Evolutionary conservation across 2,797 vertebrate species (phyloP).

Genomic region (Gallinago solitaria): DNA sequence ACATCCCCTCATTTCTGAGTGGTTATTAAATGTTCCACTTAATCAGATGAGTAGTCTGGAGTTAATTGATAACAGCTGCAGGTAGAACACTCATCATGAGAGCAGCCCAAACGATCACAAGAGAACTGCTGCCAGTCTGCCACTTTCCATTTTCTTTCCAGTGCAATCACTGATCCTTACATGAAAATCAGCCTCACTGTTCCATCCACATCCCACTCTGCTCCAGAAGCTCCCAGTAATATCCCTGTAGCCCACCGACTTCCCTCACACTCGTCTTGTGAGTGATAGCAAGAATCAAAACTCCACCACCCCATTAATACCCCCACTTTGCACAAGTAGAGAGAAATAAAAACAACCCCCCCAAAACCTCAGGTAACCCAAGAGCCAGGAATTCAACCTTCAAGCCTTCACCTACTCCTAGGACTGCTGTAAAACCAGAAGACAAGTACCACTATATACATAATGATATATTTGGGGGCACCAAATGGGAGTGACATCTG

Average conservation of each 20-base stretch:
- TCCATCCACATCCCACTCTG: neutral
- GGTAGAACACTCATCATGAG: neutral
- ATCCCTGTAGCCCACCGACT: neutral
- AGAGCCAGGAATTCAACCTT: neutral
- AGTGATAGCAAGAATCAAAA: neutral
- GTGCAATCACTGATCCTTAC: neutral
- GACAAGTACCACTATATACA: neutral
- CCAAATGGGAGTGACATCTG: fast-evolving
- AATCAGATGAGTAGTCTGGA: neutral
- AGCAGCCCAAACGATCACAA: neutral
- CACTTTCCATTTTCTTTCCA: neutral
- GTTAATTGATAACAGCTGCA: neutral
- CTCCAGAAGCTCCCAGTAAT: neutral
- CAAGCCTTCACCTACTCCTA: neutral
- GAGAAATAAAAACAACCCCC: neutral
- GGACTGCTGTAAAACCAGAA: neutral
- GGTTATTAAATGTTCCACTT: neutral
- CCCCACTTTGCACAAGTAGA: neutral
- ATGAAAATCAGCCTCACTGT: neutral
- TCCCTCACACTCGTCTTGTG: fast-evolving
- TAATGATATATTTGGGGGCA: neutral
- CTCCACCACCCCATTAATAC: neutral
- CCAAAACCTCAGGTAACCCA: neutral
- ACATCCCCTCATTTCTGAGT: neutral
- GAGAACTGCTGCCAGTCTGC: neutral